phyloP scores from a whole-genome alignment of 2,797 vertebrate genomes.

The Bradypodion pumilum region DNA sequence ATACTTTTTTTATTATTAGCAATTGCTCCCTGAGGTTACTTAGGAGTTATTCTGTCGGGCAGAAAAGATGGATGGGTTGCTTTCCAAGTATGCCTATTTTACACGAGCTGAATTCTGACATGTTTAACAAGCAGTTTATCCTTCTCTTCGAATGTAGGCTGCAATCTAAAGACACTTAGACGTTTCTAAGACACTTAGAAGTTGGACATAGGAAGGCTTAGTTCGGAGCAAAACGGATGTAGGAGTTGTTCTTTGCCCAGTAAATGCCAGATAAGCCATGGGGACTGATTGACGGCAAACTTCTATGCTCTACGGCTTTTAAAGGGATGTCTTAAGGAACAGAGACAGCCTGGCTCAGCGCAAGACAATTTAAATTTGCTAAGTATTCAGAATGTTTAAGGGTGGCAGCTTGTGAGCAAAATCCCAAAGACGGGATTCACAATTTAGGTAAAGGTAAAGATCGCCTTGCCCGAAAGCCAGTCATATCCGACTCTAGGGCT shows the following conservation, averaged over 20 bases:
- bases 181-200: not conserved
- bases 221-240: no score
- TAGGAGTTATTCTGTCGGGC: slow-evolving; percentile 40
- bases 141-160: not conserved
- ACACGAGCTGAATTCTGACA: not conserved
- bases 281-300: not conserved
- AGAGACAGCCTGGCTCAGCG: not conserved
- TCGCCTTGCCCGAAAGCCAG: no score
- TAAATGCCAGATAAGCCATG: not conserved
- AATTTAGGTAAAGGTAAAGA: no score
- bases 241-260: not conserved
- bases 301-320: not conserved
- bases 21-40: slow-evolving; percentile 56
- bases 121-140: not conserved
- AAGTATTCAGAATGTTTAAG: no score
- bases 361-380: not conserved
- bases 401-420: not conserved
- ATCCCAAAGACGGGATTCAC: not conserved
- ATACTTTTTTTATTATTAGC: slow-evolving; percentile 43
- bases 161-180: not conserved
- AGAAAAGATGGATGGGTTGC: not conserved
- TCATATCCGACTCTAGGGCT: no score
- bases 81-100: not conserved
- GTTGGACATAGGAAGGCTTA: not conserved
- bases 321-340: not conserved